Percentiles rank a stretch among this genome's conserved stretches.
These are phyloP conservation scores for Oceanodroma leucorhoa DNA, from an alignment of 2,797 vertebrate genomes.

Conservation along the genomic window DNA sequence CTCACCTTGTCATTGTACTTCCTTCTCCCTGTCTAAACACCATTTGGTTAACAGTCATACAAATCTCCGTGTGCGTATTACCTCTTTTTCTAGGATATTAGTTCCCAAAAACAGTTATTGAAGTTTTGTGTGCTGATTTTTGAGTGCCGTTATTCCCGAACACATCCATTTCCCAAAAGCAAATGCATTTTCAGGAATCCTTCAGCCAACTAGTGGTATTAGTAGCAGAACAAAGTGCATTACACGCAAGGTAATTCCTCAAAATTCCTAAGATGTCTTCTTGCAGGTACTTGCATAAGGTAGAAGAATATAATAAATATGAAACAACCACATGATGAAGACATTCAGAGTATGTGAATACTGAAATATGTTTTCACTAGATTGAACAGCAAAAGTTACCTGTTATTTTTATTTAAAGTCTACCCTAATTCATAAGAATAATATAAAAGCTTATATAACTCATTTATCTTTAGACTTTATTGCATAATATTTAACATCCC, in stretches of 20 bases:
- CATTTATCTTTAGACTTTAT: neutral
- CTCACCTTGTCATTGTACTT: neutral
- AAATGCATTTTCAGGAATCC: neutral
- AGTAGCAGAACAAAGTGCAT: neutral
- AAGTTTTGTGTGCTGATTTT: neutral
- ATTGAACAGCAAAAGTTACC: neutral
- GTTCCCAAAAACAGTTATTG: neutral
- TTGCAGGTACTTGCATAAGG: neutral
- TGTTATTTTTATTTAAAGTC: neutral
- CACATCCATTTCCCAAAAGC: neutral
- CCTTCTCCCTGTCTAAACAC: neutral
- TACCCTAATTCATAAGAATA: neutral
- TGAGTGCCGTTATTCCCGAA: neutral
- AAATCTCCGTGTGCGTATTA: neutral
- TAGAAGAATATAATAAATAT: neutral
- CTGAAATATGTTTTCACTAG: neutral
- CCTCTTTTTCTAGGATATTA: neutral
- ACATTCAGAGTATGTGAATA: neutral
- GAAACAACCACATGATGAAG: neutral
- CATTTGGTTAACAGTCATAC: neutral
- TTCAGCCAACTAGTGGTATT: neutral
- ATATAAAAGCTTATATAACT: neutral
- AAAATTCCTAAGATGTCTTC: neutral
- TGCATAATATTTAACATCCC: neutral
- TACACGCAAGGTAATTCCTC: neutral